Conservation (phyloP, 2,888 invertebrate genomes). For the Incurvaria masculella region DNA sequence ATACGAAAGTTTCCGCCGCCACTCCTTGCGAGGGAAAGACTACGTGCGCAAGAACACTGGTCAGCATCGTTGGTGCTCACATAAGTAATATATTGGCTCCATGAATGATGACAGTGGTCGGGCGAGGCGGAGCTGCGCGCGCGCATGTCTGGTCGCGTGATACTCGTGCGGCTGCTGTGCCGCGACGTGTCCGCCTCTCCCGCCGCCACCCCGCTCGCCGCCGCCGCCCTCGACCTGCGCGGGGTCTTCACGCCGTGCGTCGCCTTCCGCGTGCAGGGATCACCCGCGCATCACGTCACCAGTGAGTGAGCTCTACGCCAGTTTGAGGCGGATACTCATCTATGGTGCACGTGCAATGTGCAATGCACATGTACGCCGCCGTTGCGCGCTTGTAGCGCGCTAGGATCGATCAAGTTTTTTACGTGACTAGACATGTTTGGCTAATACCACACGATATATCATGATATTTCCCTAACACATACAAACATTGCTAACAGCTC, state of each 20-base stretch:
- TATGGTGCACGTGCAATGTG: too few relatives aligned
- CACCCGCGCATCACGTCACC: conserved; percentile 62
- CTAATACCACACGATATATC: too few relatives aligned
- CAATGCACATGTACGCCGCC: too few relatives aligned
- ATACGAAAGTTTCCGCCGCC: not conserved
- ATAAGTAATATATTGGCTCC: conserved; percentile 19
- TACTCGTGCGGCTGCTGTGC: conserved; percentile 77
- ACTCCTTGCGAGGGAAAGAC: not conserved
- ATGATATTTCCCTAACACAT: too few relatives aligned
- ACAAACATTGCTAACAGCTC: too few relatives aligned
- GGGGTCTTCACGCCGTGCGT: conserved; percentile 81
- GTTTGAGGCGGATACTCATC: too few relatives aligned
- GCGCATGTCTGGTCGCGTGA: conserved; percentile 76
- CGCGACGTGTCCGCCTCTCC: conserved; percentile 60
- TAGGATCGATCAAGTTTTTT: too few relatives aligned
- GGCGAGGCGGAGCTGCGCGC: conserved; percentile 74
- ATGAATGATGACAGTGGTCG: conserved; percentile 63
- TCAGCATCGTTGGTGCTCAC: not conserved
- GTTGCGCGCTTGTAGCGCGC: too few relatives aligned
- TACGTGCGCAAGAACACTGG: not conserved
- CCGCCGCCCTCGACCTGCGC: conserved; percentile 47
- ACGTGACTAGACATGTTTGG: too few relatives aligned
- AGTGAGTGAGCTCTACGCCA: too few relatives aligned
- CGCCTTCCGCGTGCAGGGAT: conserved; percentile 81
- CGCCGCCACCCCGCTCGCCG: conserved; percentile 25